Evolutionary conservation across 2,113 vertebrate genomes (phyloP), one percentile per base, ranked within the genome.

Genomic region (Motacilla alba): DNA sequence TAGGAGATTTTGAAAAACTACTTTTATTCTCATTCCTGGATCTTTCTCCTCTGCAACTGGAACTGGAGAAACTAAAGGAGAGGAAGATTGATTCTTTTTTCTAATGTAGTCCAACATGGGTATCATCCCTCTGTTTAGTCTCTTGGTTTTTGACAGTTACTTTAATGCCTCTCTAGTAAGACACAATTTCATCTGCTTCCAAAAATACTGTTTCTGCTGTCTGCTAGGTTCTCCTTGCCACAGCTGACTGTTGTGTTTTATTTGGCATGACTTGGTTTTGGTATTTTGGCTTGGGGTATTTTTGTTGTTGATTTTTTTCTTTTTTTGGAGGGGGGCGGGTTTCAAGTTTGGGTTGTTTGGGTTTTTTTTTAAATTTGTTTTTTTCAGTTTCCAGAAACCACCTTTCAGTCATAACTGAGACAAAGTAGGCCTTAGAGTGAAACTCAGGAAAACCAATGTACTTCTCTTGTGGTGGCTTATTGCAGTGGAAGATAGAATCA

Each of bases 1-100:
- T 99, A 97, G 83, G 95, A 91, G 37, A 83, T 35, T 66, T 56
- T 68, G 4, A 27, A 84, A 89, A 39, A 84, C 23, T 31, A 37
- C 7, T 66, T 80, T 75, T 77, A 52, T 94, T 81, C 35, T 35
- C 30, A 31, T 76, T 82, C 10, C 27, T 75, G 0, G 15, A 35
- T 90, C 21, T 93, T 87, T 56, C 23, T 74, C 11, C 23, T 85
- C 46, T 66, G 21, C 27, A 28, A 15, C 17, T 80, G 27, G 79
- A 92, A 23, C 16, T 39, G 49, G 49, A 69, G 20, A 60, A 37
- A 27, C 16, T 89, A 67, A 50, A 28, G 5, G 15, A 79, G 33
- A 70, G 27, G 49, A 78, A 92, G 49, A 87, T 49, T 1, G 2
- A 12, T 58, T 86, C 16, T 55, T 86, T 73, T 95, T 92, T 86